Evolutionary conservation across 2,888 invertebrate species (phyloP), one percentile per base, ranked within the genome.

Genomic region (Xestia c-nigrum): DNA sequence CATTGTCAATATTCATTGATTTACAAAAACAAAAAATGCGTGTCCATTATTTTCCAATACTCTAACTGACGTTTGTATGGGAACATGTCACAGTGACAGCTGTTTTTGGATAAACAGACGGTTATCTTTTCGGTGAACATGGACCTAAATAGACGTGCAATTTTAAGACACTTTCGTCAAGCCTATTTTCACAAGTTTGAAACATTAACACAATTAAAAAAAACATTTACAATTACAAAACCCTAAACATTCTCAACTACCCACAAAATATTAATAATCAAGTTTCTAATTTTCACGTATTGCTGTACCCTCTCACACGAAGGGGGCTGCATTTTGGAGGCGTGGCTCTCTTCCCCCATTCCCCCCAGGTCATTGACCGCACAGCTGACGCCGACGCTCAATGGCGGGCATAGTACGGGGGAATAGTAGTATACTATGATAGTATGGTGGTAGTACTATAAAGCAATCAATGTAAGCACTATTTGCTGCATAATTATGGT

Each of bases 341-440:
- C 89, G 92, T 90, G 92, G 92, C 82, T 87, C 83, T n/a, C 43
- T 46, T 43, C 16, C n/a, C 40, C 77, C 80, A 64, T 79, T 46
- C 69, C 78, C 72, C 86, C 72, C 65, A 61, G 95, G 92, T 92
- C 95, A 79, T 81, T 87, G 93, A 94, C 90, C 94, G 90, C 90
- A 91, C 95, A 95, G 95, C 95, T 95, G 95, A 95, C 94, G 93
- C 91, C 91, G 84, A 59, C 86, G 72, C 85, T 92, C 90, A 93
- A 94, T 94, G 95, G 94, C 91, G 90, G 84, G 88, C 88, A 90
- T 94, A 93, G 93, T 94, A 94, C 92, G 89, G 72, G 74, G 78
- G 76, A 84, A 80, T 78, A n/a, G 40, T 64, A 38, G 64, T 74
- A 75, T 74, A 76, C 76, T 78, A 59, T 59, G 31, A 67, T 75